Evolutionary conservation across 1,140 invertebrate genomes (phyloP).

Genomic region (Artemia franciscana): DNA sequence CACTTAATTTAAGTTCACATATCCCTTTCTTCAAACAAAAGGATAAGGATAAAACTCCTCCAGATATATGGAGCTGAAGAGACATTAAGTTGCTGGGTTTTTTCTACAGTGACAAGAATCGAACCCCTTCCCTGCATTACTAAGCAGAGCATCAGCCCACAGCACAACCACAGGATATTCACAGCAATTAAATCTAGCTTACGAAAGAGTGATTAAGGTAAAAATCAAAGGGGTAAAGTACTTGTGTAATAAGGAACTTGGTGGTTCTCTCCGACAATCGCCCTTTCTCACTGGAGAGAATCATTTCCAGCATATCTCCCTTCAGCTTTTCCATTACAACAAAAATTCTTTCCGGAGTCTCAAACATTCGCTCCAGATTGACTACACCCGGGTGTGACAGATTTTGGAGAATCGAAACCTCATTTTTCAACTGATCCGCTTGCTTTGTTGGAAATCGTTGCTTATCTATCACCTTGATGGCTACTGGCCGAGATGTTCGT

Average conservation of each 20-base stretch:
- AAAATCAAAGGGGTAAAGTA: too few species aligned
- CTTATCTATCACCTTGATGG: conserved; percentile 97
- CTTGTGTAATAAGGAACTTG: conserved; percentile 87
- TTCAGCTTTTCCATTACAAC: conserved; percentile 80
- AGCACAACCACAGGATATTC: too few species aligned
- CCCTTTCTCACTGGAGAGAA: conserved; percentile 69
- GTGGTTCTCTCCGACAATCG: conserved; percentile 78
- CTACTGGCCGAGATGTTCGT: conserved; percentile 58
- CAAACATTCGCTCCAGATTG: conserved; percentile 90
- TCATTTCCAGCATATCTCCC: conserved; percentile 99
- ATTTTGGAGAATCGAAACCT: conserved; percentile 91
- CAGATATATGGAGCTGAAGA: too few species aligned
- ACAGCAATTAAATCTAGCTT: too few species aligned
- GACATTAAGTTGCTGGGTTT: too few species aligned
- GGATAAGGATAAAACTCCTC: too few species aligned
- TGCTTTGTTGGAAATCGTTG: conserved; percentile 93
- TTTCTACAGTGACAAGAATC: too few species aligned
- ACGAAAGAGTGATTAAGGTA: too few species aligned
- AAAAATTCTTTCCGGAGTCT: conserved; percentile 81
- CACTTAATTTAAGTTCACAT: too few species aligned
- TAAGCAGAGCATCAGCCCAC: too few species aligned
- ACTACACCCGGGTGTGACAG: conserved; percentile 72
- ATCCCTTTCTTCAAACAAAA: too few species aligned
- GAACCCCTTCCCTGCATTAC: too few species aligned
- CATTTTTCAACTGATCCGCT: conserved; percentile 93